Evolutionary conservation across 2,113 vertebrate species (phyloP), one percentile per base, ranked within the genome.

Genomic region (Pogona vitticeps): DNA sequence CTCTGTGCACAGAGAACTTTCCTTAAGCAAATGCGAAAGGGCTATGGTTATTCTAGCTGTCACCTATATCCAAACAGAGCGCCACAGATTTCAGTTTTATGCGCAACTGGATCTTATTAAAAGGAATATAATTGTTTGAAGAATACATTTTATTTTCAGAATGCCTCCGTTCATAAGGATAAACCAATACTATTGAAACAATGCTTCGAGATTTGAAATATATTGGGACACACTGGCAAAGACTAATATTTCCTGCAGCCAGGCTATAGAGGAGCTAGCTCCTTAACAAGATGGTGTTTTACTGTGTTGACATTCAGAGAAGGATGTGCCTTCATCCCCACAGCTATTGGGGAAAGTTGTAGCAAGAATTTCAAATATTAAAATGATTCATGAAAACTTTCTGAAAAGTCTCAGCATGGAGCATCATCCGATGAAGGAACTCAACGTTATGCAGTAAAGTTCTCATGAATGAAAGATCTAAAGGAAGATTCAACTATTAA

Each of bases 401-500:
- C 80, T 14, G 12, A 86, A 91, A 80, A 1, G 9, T 46, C 18
- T 86, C 79, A 70, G 31, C 90, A 88, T 72, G 61, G 13, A 83
- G 70, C 36, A 88, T 73, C 86, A 88, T 70, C 86, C 2, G 1
- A 46, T 61, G 87, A 83, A 90, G 85, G 87, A 70, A 21, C 83
- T 81, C 8, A 83, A 71, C 91, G 82, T 85, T 91, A 88, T 81
- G 8, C 76, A 65, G 68, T 46, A 67, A 91, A 88, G 68, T 23
- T 73, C 40, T 90, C 73, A 88, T 46, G 56, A 70, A 84, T 36
- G 67, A 72, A 33, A 86, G 83, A 63, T 38, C n/a, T 20, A 65
- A 83, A 84, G 65, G 65, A 84, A 80, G 63, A 88, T 52, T 52
- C 46, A 90, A 67, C 56, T 18, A 63, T 86, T 81, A 91, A 14